A percentile compares a stretch with the other conserved stretches of the same genome.
Conservation (phyloP, 2,888 invertebrate species). For the Lamellibrachia columna region DNA sequence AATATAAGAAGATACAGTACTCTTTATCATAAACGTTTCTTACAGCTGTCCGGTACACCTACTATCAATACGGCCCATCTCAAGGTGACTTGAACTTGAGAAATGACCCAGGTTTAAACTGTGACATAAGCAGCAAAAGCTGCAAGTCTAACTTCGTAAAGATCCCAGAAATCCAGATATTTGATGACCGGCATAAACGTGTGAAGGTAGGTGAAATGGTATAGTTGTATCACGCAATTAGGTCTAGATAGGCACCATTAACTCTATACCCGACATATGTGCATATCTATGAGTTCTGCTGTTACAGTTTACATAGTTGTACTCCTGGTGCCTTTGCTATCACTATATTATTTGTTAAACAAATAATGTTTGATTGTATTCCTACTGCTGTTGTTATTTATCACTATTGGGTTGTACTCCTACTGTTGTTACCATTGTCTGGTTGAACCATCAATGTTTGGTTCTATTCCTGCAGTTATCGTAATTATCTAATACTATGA, state of each 20-base stretch:
- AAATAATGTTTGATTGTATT: no score
- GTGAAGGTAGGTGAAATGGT: neutral
- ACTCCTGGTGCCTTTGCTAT: no score
- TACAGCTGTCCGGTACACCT: neutral
- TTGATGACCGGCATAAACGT: neutral
- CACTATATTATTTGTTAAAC: no score
- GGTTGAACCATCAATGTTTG: no score
- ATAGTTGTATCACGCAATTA: neutral
- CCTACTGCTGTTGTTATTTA: no score
- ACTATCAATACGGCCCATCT: neutral
- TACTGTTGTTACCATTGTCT: no score
- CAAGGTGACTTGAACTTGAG: neutral
- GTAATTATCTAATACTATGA: no score
- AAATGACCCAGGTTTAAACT: neutral
- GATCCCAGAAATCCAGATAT: neutral
- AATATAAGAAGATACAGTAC: no score
- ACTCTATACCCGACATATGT: neutral
- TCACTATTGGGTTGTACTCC: no score
- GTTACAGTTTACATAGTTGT: neutral
- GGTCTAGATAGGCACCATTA: neutral
- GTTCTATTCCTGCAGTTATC: no score
- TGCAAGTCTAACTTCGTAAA: neutral
- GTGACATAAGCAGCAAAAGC: neutral
- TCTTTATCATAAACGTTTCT: no score
- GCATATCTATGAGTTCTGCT: neutral